Evolutionary conservation across 1,140 invertebrate genomes (phyloP), one percentile per base, ranked within the genome.

Genomic region (Anadara kagoshimensis): DNA sequence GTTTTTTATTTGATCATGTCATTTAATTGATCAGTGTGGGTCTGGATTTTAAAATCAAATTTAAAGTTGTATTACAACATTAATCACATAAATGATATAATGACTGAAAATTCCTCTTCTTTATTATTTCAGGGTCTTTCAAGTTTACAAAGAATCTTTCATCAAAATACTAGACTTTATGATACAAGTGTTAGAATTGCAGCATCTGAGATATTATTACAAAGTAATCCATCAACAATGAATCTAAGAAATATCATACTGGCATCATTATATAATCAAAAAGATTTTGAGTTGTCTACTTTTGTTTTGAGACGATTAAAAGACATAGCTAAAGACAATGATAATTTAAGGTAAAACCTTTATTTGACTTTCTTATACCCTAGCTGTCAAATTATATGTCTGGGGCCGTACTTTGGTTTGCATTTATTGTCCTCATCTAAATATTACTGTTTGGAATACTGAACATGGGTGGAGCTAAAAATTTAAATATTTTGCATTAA

Each of bases 111-210:
- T 3, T n/a, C 2, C 7, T 41, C 41, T 45, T 22, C n/a, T 57
- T 74, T 76, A 29, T 44, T 59, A 57, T 75, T 69, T 24, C 62
- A 89, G 88, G 82, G 83, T 43, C 80, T 75, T 57, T 59, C 76
- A 47, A 59, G 69, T 14, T 56, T 89, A 65, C 54, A 78, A 43
- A 67, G 76, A 24, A 86, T 89, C 18, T 89, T 83, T 71, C 81
- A 86, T 58, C 86, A 89, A 61, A 86, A 73, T 62, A 75, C 68
- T 16, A 76, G 75, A n/a, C 65, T 54, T 24, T 88, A 83, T 80
- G 87, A 88, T 69, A 83, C 66, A 51, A 84, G 81, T 76, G 85
- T 87, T 11, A 56, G 87, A 59, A 62, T 80, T 18, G 70, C 83
- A 36, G 87, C 86, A 18, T 69, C 84, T 36, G 79, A 84, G 54